Percentiles rank a stretch among this genome's conserved stretches.
Conservation (phyloP, 1,140 invertebrate species). For the Gryon sp. region DNA sequence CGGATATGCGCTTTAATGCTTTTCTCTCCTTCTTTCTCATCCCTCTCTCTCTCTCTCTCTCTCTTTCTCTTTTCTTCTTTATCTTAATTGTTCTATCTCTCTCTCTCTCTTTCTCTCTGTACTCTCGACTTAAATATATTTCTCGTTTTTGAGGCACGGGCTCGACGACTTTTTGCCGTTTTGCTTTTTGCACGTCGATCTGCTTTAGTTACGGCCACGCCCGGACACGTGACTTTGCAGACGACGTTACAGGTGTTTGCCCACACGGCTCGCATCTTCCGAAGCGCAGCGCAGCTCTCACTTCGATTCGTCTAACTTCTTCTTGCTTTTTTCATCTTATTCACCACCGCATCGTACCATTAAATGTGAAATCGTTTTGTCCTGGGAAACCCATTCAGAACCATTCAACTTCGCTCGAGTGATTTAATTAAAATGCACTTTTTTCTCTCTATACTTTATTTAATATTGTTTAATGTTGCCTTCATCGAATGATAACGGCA, state of each 20-base stretch:
- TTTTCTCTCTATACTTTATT: conserved; percentile 27
- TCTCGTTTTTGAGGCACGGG: conserved; percentile 72
- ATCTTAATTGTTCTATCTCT: too few species aligned
- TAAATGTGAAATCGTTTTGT: conserved; percentile 71
- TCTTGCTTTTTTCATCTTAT: conserved; percentile 49
- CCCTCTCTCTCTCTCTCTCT: too few species aligned
- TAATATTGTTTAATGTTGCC: conserved; percentile 34
- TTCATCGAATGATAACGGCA: conserved; percentile 19
- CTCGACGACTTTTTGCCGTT: conserved; percentile 60
- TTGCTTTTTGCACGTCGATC: conserved; percentile 58
- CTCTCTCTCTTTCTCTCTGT: too few species aligned
- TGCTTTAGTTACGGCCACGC: conserved; percentile 74
- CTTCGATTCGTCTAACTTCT: conserved; percentile 58
- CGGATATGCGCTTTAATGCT: conserved; percentile 70
- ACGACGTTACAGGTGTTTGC: conserved; percentile 74
- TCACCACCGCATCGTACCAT: conserved; percentile 63
- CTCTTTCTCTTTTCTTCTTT: too few species aligned
- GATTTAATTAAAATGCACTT: conserved; percentile 61
- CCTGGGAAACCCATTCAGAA: conserved; percentile 67
- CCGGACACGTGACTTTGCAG: conserved; percentile 74
- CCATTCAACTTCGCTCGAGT: conserved; percentile 43
- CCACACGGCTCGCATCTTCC: conserved; percentile 65
- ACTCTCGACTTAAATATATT: conserved; percentile 65
- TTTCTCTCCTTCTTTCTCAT: too few species aligned
- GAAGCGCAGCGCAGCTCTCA: conserved; percentile 58